Conservation (phyloP, 2,113 vertebrate species). For the Recurvirostra avosetta region DNA sequence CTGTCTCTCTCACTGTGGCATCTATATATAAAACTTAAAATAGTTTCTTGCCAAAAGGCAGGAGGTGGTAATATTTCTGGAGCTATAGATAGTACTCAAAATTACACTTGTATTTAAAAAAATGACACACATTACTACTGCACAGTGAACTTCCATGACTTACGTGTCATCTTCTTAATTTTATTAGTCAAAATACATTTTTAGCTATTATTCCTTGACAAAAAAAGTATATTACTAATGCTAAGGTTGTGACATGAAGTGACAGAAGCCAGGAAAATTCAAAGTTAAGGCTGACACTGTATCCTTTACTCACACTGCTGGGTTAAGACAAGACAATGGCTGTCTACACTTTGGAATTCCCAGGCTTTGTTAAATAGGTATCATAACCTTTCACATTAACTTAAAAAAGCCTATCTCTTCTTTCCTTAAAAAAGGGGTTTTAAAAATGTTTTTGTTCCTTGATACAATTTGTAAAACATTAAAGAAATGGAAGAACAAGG, state of each 20-base stretch:
- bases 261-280: slow-evolving; percentile 50
- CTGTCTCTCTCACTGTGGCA: neutral
- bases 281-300: slow-evolving; percentile 23
- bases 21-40: slow-evolving; percentile 33
- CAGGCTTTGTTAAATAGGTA: slow-evolving; percentile 41
- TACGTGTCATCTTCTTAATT: slow-evolving; percentile 57
- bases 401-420: neutral
- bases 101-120: slow-evolving; percentile 40
- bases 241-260: slow-evolving; percentile 54
- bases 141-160: slow-evolving; percentile 52
- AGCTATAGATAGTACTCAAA: slow-evolving; percentile 34
- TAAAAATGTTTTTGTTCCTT: neutral
- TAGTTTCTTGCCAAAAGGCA: slow-evolving; percentile 18
- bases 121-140: slow-evolving; percentile 45
- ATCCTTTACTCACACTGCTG: neutral
- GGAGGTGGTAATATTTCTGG: slow-evolving; percentile 19
- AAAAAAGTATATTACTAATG: slow-evolving; percentile 61
- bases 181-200: slow-evolving; percentile 73
- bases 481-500: too few species aligned
- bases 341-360: slow-evolving; percentile 28
- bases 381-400: neutral
- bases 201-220: slow-evolving; percentile 52
- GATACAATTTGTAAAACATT: too few species aligned
- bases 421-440: neutral
- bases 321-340: slow-evolving; percentile 36